Base-by-base conservation (phyloP, 2,797 vertebrate species). In the Tarsius wallacei region DNA sequence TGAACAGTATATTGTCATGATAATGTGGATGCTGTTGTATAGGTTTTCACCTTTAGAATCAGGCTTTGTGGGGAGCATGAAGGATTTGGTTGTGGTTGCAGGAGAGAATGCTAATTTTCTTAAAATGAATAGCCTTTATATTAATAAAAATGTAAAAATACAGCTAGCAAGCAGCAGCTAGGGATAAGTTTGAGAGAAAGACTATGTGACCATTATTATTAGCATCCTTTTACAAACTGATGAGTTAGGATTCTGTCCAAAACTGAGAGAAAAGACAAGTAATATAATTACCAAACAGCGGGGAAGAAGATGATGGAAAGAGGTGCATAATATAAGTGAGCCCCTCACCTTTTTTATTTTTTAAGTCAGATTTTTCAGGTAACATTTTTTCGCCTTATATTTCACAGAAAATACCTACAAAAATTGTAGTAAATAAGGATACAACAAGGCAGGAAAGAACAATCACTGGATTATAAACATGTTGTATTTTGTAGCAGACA, bases 51-150 rank as follows among this genome's bases (percentile, higher is more conserved):
- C 63, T 87, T 97, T 63, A 70, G 31, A 71, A 82, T 94, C 70
- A 70, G 63, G 82, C 70, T 68, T 5, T 73, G 53, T 14, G 66
- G 57, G 83, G 2, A 93, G 13, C 42, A 24, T 81, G 66, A 88
- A 91, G 59, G 78, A 68, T 81, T 93, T 88, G n/a, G 51, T 81
- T 88, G 71, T 85, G 47, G n/a, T 91, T 96, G 66, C 5, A 95
- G 31, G 42, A 82, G 47, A 90, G 21, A 53, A 90, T 59, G 63
- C 83, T 93, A 63, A 61, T 90, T 96, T 85, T 95, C 74, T 95
- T 86, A 88, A 84, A 77, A 70, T 84, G 68, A 47, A 80, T 85
- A 33, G 1, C 42, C 83, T 91, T 95, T 80, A 84, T 73, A 53
- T 70, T 86, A 90, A 81, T 81, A 93, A 70, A 87, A 94, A 64